Conservation (phyloP, 2,888 invertebrate species). For the Bembecia ichneumoniformis region DNA sequence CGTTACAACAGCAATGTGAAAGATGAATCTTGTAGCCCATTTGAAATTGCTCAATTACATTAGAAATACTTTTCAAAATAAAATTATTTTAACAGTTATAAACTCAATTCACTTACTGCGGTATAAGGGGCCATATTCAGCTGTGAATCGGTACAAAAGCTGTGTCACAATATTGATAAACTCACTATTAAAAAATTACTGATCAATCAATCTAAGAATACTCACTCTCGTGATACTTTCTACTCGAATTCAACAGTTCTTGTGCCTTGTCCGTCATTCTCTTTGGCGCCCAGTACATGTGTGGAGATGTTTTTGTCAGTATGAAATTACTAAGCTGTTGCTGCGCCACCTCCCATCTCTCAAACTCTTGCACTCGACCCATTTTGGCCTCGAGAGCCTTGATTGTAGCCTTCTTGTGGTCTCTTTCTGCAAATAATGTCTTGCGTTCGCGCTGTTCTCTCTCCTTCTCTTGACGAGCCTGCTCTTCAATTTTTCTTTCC, state of each 20-base stretch:
- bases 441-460: conserved; percentile 85
- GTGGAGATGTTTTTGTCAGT: conserved; percentile 87
- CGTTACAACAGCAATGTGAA: no score
- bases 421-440: conserved; percentile 86
- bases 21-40: no score
- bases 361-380: conserved; percentile 88
- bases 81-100: no score
- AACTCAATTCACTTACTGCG: conserved; percentile 41
- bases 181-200: conserved; percentile 2
- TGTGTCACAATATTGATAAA: conserved; percentile 3
- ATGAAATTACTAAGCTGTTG: conserved; percentile 86
- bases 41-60: no score
- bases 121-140: conserved; percentile 41
- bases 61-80: no score
- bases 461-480: conserved; percentile 88
- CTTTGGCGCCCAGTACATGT: conserved; percentile 90
- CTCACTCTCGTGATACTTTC: conserved; percentile 76
- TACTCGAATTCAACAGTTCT: conserved; percentile 76
- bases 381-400: conserved; percentile 92
- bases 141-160: conserved; percentile 28
- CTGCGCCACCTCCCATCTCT: conserved; percentile 85
- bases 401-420: conserved; percentile 90
- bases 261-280: conserved; percentile 79
- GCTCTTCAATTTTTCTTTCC: conserved; percentile 94
- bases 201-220: conserved; percentile 14